phyloP scores from a whole-genome alignment of 2,113 vertebrate genomes.

The Cheilinus undulatus region DNA sequence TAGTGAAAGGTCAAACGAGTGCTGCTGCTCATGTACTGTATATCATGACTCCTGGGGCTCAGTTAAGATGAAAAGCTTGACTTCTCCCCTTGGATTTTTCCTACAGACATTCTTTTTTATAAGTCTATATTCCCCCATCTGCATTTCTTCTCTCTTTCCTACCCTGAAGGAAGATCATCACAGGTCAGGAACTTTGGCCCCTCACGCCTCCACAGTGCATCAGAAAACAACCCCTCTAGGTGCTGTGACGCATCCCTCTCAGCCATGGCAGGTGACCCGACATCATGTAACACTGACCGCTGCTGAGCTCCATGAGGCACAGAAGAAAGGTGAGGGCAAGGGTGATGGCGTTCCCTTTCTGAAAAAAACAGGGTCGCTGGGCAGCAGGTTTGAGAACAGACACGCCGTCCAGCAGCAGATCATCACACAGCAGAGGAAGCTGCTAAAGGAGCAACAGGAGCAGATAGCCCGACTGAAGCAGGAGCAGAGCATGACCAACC shows the following conservation, averaged over 20 bases:
- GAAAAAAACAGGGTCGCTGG: not conserved
- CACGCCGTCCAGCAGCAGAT: constrained; percentile 86
- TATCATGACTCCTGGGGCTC: constrained; percentile 1
- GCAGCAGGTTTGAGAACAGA: constrained; percentile 78
- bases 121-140: not conserved
- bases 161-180: constrained; percentile 26
- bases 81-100: not conserved
- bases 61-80: constrained; percentile 6
- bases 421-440: constrained; percentile 88
- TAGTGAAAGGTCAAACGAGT: constrained; percentile 11
- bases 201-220: not conserved
- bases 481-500: constrained; percentile 79
- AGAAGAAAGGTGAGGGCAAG: constrained; percentile 12
- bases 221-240: constrained; percentile 7
- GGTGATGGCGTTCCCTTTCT: not conserved
- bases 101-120: not conserved
- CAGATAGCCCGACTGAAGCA: constrained; percentile 85
- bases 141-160: constrained; percentile 17
- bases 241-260: constrained; percentile 42
- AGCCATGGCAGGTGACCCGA: constrained; percentile 80
- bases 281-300: constrained; percentile 62
- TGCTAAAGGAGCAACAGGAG: constrained; percentile 89
- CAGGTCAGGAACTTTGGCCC: constrained; percentile 16
- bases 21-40: constrained; percentile 5
- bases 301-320: constrained; percentile 58